Percentiles rank a stretch among this genome's conserved stretches.
These are phyloP conservation scores for Phengaris alcon DNA, from an alignment of 2,888 invertebrate genomes.

Conservation along the genomic window DNA sequence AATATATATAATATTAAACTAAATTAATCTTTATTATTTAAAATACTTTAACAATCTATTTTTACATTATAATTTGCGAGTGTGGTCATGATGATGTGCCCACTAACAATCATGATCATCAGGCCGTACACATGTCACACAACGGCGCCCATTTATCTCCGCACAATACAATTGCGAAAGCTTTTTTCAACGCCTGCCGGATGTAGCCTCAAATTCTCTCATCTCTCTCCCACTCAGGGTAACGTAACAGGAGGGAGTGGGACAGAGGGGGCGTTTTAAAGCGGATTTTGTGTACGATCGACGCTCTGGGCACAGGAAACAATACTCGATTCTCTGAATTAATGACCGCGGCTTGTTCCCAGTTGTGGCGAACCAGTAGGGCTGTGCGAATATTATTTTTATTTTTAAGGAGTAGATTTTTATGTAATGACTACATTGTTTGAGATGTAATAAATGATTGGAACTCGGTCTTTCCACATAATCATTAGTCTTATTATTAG, in stretches of 20 bases:
- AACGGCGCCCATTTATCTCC: conserved; percentile 46
- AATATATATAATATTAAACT: no score
- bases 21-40: no score
- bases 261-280: conserved; percentile 53
- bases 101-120: not conserved
- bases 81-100: no score
- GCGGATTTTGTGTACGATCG: conserved; percentile 66
- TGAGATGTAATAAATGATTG: no score
- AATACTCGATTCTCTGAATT: conserved; percentile 76
- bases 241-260: conserved; percentile 42
- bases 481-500: no score
- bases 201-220: conserved; percentile 61
- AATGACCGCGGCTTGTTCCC: conserved; percentile 62
- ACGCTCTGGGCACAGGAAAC: conserved; percentile 70
- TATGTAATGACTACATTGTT: no score
- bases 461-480: no score
- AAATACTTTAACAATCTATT: not conserved
- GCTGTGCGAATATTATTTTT: not conserved
- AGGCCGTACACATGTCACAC: conserved; percentile 39
- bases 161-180: conserved; percentile 55
- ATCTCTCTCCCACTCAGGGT: conserved; percentile 48
- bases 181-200: conserved; percentile 70
- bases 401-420: not conserved
- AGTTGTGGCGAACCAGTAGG: conserved; percentile 45
- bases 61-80: no score